Conservation (phyloP, 2,113 vertebrate species). For the Thamnophis sirtalis region DNA sequence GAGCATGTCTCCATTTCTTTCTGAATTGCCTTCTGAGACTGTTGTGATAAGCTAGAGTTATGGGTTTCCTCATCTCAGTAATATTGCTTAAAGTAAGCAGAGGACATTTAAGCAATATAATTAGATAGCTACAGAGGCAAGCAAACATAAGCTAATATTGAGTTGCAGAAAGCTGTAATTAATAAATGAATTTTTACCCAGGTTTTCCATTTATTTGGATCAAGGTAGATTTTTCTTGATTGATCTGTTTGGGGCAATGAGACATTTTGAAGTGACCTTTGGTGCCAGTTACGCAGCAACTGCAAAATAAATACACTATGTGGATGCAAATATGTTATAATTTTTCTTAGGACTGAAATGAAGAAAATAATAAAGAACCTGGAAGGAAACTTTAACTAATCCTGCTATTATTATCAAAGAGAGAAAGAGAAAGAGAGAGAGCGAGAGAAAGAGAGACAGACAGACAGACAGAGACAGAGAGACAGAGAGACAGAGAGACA, state of each 20-base stretch:
- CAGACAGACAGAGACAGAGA: background rate
- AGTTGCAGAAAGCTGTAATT: background rate
- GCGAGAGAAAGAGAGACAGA: constrained; percentile 28
- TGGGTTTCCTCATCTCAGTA: background rate
- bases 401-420: constrained; percentile 32
- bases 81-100: background rate
- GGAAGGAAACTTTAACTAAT: constrained; percentile 31
- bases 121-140: background rate
- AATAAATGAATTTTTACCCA: background rate
- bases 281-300: background rate
- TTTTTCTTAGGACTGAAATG: constrained; percentile 17
- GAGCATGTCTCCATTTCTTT: background rate
- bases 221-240: background rate
- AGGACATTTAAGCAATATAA: background rate
- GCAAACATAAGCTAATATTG: background rate
- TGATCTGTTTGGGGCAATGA: background rate
- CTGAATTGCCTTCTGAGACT: background rate
- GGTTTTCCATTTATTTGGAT: background rate
- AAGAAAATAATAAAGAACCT: constrained; percentile 16
- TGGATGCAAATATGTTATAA: background rate
- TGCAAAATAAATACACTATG: background rate
- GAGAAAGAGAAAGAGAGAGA: background rate
- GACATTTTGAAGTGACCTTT: background rate
- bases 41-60: background rate
- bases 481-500: background rate